These are phyloP conservation scores for Proisotoma minuta DNA, from an alignment of 2,888 invertebrate species.

Conservation along the genomic window DNA sequence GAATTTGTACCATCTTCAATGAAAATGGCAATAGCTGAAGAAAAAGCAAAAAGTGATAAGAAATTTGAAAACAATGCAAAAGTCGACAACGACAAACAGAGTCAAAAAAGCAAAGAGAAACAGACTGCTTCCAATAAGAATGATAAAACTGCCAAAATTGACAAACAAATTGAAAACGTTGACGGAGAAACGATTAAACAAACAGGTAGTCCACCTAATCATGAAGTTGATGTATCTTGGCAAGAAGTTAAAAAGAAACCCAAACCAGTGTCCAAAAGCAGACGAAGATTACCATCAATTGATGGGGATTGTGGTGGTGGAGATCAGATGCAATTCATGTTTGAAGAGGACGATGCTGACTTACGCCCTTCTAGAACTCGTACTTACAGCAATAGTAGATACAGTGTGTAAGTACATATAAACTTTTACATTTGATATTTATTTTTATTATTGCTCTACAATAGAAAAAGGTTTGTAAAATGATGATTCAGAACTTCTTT, in stretches of 20 bases:
- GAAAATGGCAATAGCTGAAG: neutral
- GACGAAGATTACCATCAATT: conserved; percentile 1
- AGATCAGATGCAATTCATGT: conserved; percentile 92
- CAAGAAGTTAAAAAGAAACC: conserved; percentile 43
- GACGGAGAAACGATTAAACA: too few relatives aligned
- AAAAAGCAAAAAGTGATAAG: too few relatives aligned
- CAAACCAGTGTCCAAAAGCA: conserved; percentile 25
- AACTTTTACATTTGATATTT: neutral
- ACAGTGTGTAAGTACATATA: conserved; percentile 29
- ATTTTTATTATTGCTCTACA: conserved; percentile 14
- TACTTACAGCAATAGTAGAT: conserved; percentile 31
- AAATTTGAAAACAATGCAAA: neutral
- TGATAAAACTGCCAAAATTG: neutral
- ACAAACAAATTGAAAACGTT: neutral
- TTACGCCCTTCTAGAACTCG: conserved; percentile 64
- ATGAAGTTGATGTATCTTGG: conserved; percentile 34
- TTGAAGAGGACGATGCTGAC: conserved; percentile 93
- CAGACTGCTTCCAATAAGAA: neutral
- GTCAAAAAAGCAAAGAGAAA: neutral
- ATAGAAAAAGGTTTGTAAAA: conserved; percentile 17
- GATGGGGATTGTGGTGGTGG: conserved; percentile 4
- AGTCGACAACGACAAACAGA: neutral
- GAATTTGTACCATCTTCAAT: conserved; percentile 33
- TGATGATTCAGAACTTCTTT: conserved; percentile 35
- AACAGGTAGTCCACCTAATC: too few relatives aligned